Base-by-base conservation (phyloP, 1,140 invertebrate genomes). In the Drosophila neocordata region DNA sequence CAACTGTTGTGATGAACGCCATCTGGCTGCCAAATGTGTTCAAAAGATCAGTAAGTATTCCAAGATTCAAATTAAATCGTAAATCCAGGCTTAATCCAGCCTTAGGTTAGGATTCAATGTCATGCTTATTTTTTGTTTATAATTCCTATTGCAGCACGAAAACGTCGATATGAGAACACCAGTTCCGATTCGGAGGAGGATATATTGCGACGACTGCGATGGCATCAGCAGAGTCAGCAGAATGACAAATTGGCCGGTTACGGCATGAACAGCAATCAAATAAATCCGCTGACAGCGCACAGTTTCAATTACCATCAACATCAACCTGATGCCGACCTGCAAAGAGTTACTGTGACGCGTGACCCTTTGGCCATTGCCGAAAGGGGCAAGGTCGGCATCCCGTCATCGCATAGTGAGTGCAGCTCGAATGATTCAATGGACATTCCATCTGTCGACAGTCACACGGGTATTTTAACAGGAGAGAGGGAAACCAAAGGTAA, bases 101-200 rank as follows among this genome's bases (percentile, higher is more conserved):
- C 24, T 1, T 2, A 24, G 1, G 0, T 31, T 31, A 31, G 7
- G 27, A 31, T 31, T 31, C 0, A 31, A 31, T 6, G 27, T 6
- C 7, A 31, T 31, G 4, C 0, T 6, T 6, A 31, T 31, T 6
- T 6, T 31, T 1, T 6, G 1, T 31, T 31, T 31, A 31, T 31
- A 4, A 31, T 31, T 20, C 4, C 1, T 18, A 18, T 37, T 73
- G 18, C 22, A 92, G 91, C 89, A 9, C 82, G 91, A 9, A 91
- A 91, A 59, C 77, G 90, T 4, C 89, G 85, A 34, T 91, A 91
- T 58, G 88, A 92, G 35, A 94, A 95, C 74, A 94, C 94, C 8
- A 95, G 95, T 57, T 95, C 95, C 22, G 95, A 96, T 92, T 95
- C 95, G 27, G 95, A 96, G 83, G 95, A 96, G 77, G 95, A 96